phyloP scores from a whole-genome alignment of 35 echinoderm and acorn worm species.

The Lytechinus pictus region DNA sequence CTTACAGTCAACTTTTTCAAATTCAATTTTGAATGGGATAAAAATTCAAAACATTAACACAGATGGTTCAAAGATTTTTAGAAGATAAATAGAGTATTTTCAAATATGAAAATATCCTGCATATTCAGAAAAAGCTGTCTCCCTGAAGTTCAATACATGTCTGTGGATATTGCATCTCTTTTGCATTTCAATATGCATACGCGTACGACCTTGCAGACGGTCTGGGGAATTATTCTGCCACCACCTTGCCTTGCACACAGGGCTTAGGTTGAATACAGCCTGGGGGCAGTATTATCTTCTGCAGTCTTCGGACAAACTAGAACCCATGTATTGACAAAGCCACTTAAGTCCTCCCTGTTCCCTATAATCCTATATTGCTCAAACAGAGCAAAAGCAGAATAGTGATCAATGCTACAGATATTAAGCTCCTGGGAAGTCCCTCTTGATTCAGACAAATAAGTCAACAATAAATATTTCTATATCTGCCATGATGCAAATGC shows the following conservation, averaged over 20 bases:
- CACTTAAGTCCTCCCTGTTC: not conserved
- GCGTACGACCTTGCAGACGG: not conserved
- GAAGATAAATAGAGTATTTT: not conserved
- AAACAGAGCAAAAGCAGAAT: not conserved
- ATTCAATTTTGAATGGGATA: too few relatives aligned
- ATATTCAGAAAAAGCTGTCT: not conserved
- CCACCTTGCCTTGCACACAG: not conserved
- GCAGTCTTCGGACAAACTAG: not conserved
- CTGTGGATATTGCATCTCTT: conserved; percentile 9
- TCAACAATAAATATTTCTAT: not conserved
- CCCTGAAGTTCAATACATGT: not conserved
- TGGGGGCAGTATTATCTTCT: conserved; percentile 30
- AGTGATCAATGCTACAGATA: not conserved
- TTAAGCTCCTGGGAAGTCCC: not conserved
- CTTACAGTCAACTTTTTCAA: too few relatives aligned
- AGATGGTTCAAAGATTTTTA: not conserved
- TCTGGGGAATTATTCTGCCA: not conserved
- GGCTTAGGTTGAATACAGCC: conserved; percentile 21
- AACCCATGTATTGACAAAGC: not conserved
- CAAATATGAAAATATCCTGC: not conserved
- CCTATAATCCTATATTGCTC: not conserved
- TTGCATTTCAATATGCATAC: not conserved
- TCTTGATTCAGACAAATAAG: not conserved
- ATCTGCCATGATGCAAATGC: not conserved
- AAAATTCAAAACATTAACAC: too few relatives aligned